Evolutionary conservation across 2,797 vertebrate genomes (phyloP).

Genomic region (Hyperoplus immaculatus): DNA sequence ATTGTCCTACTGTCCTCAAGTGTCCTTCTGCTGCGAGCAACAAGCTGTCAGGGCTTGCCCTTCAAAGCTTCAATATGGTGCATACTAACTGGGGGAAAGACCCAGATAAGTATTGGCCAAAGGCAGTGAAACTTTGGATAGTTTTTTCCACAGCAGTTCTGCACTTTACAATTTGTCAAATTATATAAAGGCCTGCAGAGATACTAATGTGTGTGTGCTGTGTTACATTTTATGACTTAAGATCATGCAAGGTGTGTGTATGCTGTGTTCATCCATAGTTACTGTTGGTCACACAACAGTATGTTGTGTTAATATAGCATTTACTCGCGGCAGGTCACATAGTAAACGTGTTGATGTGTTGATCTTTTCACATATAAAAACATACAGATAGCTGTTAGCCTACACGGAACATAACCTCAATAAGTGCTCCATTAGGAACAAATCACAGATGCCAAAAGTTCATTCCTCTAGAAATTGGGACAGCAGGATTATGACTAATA

Average conservation of each 20-base stretch:
- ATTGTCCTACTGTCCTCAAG: conserved; percentile 38
- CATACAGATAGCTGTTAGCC: not conserved
- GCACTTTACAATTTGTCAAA: not conserved
- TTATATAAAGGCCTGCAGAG: not conserved
- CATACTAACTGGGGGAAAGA: conserved; percentile 16
- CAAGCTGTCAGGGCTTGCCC: conserved; percentile 58
- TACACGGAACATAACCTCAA: not conserved
- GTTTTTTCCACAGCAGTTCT: conserved; percentile 1
- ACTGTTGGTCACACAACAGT: not conserved
- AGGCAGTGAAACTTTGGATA: not conserved
- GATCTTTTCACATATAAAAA: not conserved
- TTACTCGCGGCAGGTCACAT: not conserved
- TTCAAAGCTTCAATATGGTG: conserved; percentile 33
- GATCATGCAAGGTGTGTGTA: not conserved
- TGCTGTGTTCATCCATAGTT: not conserved
- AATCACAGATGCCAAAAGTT: not conserved
- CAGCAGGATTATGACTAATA: not conserved
- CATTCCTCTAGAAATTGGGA: not conserved
- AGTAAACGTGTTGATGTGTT: not conserved
- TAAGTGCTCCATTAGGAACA: not conserved
- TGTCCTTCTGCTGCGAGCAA: conserved; percentile 46
- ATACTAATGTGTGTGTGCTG: not conserved
- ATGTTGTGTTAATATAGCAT: not conserved
- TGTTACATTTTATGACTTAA: not conserved
- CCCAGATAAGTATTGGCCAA: conserved; percentile 21